Percentiles rank a stretch among this genome's conserved stretches.
phyloP scores from a whole-genome alignment of 1,140 invertebrate genomes.

The Brachionus sp. region DNA sequence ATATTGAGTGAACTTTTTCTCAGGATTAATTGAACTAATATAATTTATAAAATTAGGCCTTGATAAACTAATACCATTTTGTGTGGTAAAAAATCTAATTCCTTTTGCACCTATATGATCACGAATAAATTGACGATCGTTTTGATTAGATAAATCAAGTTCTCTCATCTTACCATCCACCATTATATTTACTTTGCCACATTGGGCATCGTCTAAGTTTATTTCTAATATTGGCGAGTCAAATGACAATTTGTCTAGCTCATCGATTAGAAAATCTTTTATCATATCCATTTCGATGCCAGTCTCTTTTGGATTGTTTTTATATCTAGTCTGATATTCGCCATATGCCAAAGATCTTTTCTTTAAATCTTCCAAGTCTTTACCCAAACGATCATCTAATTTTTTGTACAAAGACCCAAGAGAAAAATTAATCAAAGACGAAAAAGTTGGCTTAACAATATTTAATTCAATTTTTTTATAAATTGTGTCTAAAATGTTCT shows the following conservation, averaged over 20 bases:
- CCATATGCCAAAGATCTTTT: not conserved
- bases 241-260: not conserved
- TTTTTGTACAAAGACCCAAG: not conserved
- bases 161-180: not conserved
- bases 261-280: constrained; percentile 11
- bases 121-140: not conserved
- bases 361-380: not conserved
- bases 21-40: not conserved
- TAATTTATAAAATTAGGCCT: constrained; percentile 24
- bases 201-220: not conserved
- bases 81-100: not conserved
- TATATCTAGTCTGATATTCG: not conserved
- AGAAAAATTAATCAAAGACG: not conserved
- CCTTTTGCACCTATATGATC: not conserved
- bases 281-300: not conserved
- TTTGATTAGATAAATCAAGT: not conserved
- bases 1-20: not conserved
- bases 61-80: not conserved
- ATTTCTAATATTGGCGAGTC: not conserved
- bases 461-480: not conserved
- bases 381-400: not conserved
- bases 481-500: not conserved
- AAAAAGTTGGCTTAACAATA: not conserved
- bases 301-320: not conserved
- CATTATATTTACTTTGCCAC: not conserved